These are phyloP conservation scores for Tenthredo amoena DNA, from an alignment of 2,888 invertebrate genomes.

Conservation along the genomic window DNA sequence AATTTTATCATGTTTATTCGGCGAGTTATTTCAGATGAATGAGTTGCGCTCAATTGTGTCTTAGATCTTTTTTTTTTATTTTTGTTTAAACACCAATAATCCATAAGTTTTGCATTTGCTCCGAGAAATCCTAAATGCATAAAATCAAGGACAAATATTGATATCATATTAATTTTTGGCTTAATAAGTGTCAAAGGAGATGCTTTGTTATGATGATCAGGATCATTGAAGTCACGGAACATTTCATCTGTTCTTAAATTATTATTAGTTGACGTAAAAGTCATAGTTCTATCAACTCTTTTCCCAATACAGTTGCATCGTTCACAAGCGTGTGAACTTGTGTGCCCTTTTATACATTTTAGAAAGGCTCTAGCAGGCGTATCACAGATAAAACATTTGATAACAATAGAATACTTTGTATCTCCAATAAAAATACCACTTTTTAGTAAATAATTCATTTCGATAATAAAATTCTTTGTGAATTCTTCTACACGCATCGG, in stretches of 20 bases:
- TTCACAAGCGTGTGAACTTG: slow-evolving; percentile 45
- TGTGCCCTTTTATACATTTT: slow-evolving; percentile 52
- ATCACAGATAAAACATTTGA: slow-evolving; percentile 46
- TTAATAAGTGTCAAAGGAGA: background rate
- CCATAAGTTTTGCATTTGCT: background rate
- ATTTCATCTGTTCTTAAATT: background rate
- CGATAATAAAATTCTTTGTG: background rate
- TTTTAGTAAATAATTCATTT: background rate
- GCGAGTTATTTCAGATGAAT: too few relatives aligned
- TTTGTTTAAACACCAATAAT: slow-evolving; percentile 44
- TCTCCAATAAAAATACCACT: background rate
- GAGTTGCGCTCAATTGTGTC: slow-evolving; percentile 15
- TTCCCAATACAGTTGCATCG: slow-evolving; percentile 35
- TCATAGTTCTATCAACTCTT: background rate
- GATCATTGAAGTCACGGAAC: slow-evolving; percentile 35
- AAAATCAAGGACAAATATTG: slow-evolving; percentile 24
- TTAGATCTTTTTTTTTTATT: slow-evolving; percentile 1
- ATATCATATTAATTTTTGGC: slow-evolving; percentile 14
- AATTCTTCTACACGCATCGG: background rate
- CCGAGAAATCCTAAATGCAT: slow-evolving; percentile 37
- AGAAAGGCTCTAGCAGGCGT: slow-evolving; percentile 48
- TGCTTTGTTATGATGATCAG: slow-evolving; percentile 20
- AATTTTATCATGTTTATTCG: slow-evolving; percentile 49
- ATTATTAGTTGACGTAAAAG: slow-evolving; percentile 3
- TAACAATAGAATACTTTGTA: background rate